Evolutionary conservation across 2,797 vertebrate species (phyloP).

Genomic region (Gallinago nigripennis): DNA sequence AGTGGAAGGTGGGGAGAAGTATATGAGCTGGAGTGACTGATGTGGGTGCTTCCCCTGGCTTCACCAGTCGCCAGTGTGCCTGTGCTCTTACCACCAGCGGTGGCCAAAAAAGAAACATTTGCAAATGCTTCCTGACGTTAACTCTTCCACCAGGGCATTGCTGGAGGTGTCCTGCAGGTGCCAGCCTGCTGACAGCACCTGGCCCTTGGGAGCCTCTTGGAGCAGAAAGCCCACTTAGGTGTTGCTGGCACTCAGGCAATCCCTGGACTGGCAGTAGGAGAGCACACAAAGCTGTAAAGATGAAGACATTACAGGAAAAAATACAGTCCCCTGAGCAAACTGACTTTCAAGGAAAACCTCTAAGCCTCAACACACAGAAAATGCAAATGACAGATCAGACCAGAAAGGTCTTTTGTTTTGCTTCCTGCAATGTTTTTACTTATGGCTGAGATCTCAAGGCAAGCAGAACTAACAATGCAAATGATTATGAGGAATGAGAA

Average conservation of each 20-base stretch:
- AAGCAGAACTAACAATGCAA: not conserved
- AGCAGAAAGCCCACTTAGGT: accelerated
- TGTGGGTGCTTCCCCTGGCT: not conserved
- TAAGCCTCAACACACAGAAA: not conserved
- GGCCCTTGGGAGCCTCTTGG: accelerated
- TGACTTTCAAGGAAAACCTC: not conserved
- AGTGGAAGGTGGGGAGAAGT: not conserved
- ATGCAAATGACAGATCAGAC: not conserved
- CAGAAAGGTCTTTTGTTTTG: not conserved
- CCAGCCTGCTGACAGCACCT: not conserved
- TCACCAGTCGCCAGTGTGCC: not conserved
- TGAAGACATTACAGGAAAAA: not conserved
- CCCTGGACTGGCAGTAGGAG: not conserved
- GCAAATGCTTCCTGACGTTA: not conserved
- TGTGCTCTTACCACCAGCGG: not conserved
- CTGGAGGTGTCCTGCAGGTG: not conserved
- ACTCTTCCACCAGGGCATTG: not conserved
- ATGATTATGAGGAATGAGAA: not conserved
- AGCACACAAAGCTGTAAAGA: not conserved
- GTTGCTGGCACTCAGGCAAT: not conserved
- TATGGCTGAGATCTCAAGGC: not conserved
- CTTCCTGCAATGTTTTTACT: not conserved
- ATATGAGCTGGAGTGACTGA: not conserved
- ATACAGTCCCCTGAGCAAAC: not conserved
- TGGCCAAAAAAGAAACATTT: not conserved